Base-by-base conservation (phyloP, 2,113 vertebrate genomes). In the Danionella cerebrum region DNA sequence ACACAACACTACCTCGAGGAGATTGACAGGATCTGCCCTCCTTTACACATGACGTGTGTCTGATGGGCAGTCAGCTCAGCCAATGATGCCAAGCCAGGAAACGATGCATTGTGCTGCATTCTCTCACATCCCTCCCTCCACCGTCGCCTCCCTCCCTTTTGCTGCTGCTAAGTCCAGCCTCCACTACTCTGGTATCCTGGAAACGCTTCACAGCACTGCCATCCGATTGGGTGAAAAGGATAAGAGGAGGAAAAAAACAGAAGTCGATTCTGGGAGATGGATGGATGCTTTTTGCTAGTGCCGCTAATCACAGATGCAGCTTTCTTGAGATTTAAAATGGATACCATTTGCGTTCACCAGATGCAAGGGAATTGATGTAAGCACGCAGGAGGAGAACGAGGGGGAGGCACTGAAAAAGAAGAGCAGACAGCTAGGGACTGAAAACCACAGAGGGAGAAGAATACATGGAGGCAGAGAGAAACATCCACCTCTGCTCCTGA, bases 211-310 rank as follows among this genome's bases (percentile, higher is more conserved):
- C 63, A 75, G 60, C 59, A 38, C 57, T 41, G 55, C 31, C 29
- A 12, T 35, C 64, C 39, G 70, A 80, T 78, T 80, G 75, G 78
- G 44, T 73, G 59, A 25, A 13, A 55, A 55, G 44, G 59, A 66
- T 31, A 14, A 62, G 52, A 48, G 35, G 47, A 48, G 35, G 14
- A 58, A 29, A 38, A 70, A 63, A 60, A 31, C 42, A 74, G 67
- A 74, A 65, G 71, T 79, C 63, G 65, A 75, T 81, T 66, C 65
- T 80, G 69, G 63, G 73, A 59, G 75, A 76, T 70, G 71, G 79
- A 83, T 81, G 68, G 79, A 82, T 78, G 79, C 35, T 41, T 55
- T 77, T 77, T 82, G 76, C 72, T 62, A 75, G 71, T 72, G 73
- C 71, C 27, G 76, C 72, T 82, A 21, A 3, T 22, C 55, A 70